Conservation (phyloP, 1,140 invertebrate genomes). For the Cotesia glomerata region DNA sequence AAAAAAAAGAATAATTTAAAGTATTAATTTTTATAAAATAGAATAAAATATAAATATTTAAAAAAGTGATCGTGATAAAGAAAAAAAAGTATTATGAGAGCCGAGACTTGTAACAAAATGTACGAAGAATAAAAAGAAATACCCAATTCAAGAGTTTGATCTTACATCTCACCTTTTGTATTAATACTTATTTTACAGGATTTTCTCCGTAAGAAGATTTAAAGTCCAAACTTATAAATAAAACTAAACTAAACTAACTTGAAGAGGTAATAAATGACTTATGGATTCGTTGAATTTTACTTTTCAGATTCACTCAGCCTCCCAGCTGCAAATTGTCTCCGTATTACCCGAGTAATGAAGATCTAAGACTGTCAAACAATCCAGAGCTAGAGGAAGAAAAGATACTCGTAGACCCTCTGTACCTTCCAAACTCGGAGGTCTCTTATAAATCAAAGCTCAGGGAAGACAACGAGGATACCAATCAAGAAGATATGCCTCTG, state of each 20-base stretch:
- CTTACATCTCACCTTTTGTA: background rate
- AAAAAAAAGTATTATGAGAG: slow-evolving; percentile 11
- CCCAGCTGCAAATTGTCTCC: slow-evolving; percentile 41
- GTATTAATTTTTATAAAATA: slow-evolving; percentile 26
- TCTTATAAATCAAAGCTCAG: background rate
- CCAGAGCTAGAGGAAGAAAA: background rate
- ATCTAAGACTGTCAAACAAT: slow-evolving; percentile 7
- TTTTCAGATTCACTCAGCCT: slow-evolving; percentile 56
- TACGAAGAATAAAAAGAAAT: slow-evolving; percentile 8
- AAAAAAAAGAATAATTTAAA: background rate
- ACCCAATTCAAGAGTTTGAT: too few species aligned
- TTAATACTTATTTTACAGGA: background rate
- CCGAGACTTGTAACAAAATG: slow-evolving; percentile 11
- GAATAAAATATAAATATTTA: slow-evolving; percentile 10
- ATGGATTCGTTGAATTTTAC: slow-evolving; percentile 42
- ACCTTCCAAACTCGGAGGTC: background rate
- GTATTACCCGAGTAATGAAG: slow-evolving; percentile 33
- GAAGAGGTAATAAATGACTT: slow-evolving; percentile 8
- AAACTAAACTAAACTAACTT: too few species aligned
- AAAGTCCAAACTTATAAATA: too few species aligned
- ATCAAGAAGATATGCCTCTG: slow-evolving; percentile 44
- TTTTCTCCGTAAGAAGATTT: background rate
- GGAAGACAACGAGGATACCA: slow-evolving; percentile 12
- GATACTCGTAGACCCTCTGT: background rate
- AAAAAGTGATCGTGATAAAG: slow-evolving; percentile 24